Percentiles rank a stretch among this genome's conserved stretches.
Conservation (phyloP, 1,140 invertebrate genomes). For the Mactra quadrangularis region DNA sequence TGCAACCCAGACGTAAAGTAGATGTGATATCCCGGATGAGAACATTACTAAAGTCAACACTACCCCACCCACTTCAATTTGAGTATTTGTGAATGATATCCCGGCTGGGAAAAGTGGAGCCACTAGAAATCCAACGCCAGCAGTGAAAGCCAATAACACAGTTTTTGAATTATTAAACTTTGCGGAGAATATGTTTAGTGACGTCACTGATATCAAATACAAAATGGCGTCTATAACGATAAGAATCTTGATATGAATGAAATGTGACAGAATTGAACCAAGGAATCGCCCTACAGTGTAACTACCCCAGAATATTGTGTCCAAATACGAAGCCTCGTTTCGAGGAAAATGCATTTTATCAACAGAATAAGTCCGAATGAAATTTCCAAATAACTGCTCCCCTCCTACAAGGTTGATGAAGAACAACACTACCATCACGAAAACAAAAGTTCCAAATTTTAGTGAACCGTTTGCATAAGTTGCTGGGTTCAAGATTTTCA, state of each 20-base stretch:
- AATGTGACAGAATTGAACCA: conserved; percentile 40
- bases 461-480: conserved; percentile 55
- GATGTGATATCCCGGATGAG: conserved; percentile 5
- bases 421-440: conserved; percentile 56
- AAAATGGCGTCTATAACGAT: conserved; percentile 29
- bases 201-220: conserved; percentile 33
- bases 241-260: conserved; percentile 29
- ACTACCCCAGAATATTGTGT: conserved; percentile 52
- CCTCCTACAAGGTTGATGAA: conserved; percentile 62
- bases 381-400: conserved; percentile 66
- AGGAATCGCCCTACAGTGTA: conserved; percentile 52
- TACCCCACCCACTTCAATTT: conserved; percentile 51
- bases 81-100: conserved; percentile 39
- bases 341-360: conserved; percentile 50
- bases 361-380: conserved; percentile 59
- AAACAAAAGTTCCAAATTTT: conserved; percentile 50
- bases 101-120: conserved; percentile 55
- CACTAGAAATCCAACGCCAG: conserved; percentile 25
- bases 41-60: conserved; percentile 43
- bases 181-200: conserved; percentile 42
- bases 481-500: conserved; percentile 33
- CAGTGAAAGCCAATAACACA: conserved; percentile 43
- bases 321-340: conserved; percentile 51
- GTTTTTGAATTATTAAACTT: conserved; percentile 14
- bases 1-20: conserved; percentile 45